A percentile compares a stretch with the other conserved stretches of the same genome.
phyloP scores from a whole-genome alignment of 2,888 invertebrate species.

The Spisula subtruncata region DNA sequence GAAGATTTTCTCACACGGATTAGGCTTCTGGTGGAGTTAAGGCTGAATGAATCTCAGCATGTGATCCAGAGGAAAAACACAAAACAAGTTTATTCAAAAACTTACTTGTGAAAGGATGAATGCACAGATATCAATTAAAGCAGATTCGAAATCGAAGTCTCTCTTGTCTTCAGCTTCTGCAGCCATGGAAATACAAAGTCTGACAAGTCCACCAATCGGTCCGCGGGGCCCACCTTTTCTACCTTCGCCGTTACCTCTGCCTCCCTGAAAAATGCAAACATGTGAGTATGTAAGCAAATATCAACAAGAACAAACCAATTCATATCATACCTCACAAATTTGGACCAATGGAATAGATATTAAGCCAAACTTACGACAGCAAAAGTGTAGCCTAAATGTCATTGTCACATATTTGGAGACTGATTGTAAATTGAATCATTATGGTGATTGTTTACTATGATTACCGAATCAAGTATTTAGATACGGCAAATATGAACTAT shows the following conservation, averaged over 20 bases:
- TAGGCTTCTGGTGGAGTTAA: too few relatives aligned
- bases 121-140: background rate
- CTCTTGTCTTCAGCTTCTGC: background rate
- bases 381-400: background rate
- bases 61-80: too few relatives aligned
- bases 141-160: slow-evolving; percentile 4
- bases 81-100: too few relatives aligned
- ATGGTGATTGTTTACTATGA: background rate
- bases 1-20: too few relatives aligned
- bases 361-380: too few relatives aligned
- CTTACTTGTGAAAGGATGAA: background rate
- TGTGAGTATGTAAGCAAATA: too few relatives aligned
- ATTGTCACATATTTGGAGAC: background rate
- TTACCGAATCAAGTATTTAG: background rate
- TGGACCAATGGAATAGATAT: too few relatives aligned
- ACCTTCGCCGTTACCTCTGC: background rate
- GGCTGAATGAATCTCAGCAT: too few relatives aligned
- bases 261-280: background rate
- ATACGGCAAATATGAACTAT: too few relatives aligned
- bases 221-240: too few relatives aligned
- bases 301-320: too few relatives aligned
- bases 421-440: background rate
- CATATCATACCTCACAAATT: too few relatives aligned
- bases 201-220: background rate
- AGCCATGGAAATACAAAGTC: background rate